These are phyloP conservation scores for Glaucidium brasilianum DNA, from an alignment of 2,113 vertebrate genomes.

Conservation along the genomic window DNA sequence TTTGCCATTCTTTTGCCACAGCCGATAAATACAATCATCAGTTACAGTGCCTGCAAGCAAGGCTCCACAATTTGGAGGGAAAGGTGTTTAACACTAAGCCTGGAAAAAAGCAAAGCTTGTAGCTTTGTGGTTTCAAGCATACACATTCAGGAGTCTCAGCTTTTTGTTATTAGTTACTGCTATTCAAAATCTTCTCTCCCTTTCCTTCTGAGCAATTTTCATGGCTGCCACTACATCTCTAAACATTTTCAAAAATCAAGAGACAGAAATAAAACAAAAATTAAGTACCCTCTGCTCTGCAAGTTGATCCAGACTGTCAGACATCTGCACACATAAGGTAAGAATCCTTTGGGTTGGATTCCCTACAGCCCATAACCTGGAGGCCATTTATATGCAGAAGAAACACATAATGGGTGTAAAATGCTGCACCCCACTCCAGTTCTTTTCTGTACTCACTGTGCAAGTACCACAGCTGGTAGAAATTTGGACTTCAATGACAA, in stretches of 20 bases:
- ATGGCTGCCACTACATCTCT: not conserved
- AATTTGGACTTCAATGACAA: not conserved
- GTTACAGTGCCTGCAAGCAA: not conserved
- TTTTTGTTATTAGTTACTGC: not conserved
- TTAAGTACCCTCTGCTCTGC: not conserved
- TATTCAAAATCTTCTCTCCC: not conserved
- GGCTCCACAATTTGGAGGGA: not conserved
- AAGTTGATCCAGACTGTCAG: not conserved
- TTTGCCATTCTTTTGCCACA: not conserved
- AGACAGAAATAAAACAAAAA: not conserved
- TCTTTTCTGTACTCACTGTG: not conserved
- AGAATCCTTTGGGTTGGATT: not conserved
- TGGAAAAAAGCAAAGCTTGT: not conserved
- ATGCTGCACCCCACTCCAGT: not conserved
- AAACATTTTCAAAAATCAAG: not conserved
- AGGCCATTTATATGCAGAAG: not conserved
- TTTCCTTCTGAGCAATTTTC: not conserved
- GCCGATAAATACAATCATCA: not conserved
- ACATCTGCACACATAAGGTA: not conserved
- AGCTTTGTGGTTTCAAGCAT: not conserved
- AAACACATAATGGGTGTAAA: rapidly evolving
- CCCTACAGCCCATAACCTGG: not conserved
- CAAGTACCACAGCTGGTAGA: rapidly evolving
- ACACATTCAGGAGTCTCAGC: not conserved
- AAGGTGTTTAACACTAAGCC: not conserved